Evolutionary conservation across 2,888 invertebrate species (phyloP), one percentile per base, ranked within the genome.

Genomic region (Agonopterix arenella): DNA sequence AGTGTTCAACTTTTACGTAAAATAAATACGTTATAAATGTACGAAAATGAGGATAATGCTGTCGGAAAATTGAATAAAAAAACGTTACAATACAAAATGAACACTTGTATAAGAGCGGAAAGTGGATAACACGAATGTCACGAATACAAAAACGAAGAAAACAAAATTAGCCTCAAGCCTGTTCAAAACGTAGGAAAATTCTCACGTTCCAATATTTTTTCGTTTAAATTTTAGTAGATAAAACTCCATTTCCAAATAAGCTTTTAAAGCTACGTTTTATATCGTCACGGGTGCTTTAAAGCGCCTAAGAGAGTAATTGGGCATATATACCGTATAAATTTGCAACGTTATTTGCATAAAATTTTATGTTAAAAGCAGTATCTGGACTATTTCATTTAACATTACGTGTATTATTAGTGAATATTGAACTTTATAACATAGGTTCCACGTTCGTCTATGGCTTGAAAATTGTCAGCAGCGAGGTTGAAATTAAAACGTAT

Each of bases 251-350:
- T 59, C 49, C 53, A 49, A 53, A 63, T 56, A 28, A 61, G 58
- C 60, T 65, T 61, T 64, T 58, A 64, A 65, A 65, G 65, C 62
- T 53, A 63, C 65, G 58, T 64, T 74, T 70, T 41, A 49, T 36
- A 45, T 37, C 49, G 49, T 61, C 55, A 63, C 61, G 62, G 62
- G 62, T 54, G 59, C 56, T 69, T 68, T 65, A 64, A 68, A 68
- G 61, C 59, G 62, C 68, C 65, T 67, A 61, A 61, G 66, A 66
- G 70, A 69, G 70, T 73, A 76, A 74, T 72, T 71, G 70, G 61
- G 65, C 68, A 68, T 70, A 73, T 73, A 69, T 72, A 65, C 64
- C 58, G 68, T 61, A 70, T 73, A 28, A 28, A 28, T 74, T 72
- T 57, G 56, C 58, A 58, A 56, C 54, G 58, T 63, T 68, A 70